Conservation (phyloP, 1,140 invertebrate species). For the Battus philenor region DNA sequence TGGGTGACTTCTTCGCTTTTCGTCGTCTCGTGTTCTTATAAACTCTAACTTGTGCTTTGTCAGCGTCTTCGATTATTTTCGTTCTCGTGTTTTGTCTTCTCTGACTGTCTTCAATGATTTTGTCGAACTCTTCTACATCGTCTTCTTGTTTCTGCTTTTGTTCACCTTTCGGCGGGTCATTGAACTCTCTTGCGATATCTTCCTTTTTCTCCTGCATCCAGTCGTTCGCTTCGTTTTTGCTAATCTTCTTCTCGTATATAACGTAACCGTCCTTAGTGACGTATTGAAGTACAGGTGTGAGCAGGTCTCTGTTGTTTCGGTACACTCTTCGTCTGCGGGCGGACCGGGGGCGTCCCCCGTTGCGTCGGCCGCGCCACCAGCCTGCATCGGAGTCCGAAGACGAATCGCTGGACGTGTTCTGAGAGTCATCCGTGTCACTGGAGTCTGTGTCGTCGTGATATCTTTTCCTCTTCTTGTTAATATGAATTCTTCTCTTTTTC, state of each 20-base stretch:
- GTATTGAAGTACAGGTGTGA: slow-evolving; percentile 56
- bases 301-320: slow-evolving; percentile 27
- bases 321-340: slow-evolving; percentile 22
- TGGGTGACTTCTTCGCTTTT: slow-evolving; percentile 1
- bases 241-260: slow-evolving; percentile 60
- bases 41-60: not conserved
- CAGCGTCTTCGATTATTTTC: not conserved
- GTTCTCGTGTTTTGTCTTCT: not conserved
- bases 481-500: slow-evolving; percentile 20
- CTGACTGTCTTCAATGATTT: not conserved
- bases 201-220: slow-evolving; percentile 41
- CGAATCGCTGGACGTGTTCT: slow-evolving; percentile 23
- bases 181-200: slow-evolving; percentile 10
- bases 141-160: slow-evolving; percentile 11
- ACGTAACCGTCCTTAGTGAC: slow-evolving; percentile 64
- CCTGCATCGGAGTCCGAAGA: slow-evolving; percentile 29
- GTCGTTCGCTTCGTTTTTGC: slow-evolving; percentile 54
- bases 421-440: slow-evolving; percentile 1
- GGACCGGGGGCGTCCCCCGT: slow-evolving; percentile 18
- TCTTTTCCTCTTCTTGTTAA: slow-evolving; percentile 19
- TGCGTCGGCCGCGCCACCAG: slow-evolving; percentile 28
- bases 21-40: slow-evolving; percentile 1
- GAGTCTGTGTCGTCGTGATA: slow-evolving; percentile 31
- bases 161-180: slow-evolving; percentile 16
- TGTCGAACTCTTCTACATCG: not conserved